Evolutionary conservation across 2,888 invertebrate species (phyloP), one percentile per base, ranked within the genome.

Genomic region (Actias luna): DNA sequence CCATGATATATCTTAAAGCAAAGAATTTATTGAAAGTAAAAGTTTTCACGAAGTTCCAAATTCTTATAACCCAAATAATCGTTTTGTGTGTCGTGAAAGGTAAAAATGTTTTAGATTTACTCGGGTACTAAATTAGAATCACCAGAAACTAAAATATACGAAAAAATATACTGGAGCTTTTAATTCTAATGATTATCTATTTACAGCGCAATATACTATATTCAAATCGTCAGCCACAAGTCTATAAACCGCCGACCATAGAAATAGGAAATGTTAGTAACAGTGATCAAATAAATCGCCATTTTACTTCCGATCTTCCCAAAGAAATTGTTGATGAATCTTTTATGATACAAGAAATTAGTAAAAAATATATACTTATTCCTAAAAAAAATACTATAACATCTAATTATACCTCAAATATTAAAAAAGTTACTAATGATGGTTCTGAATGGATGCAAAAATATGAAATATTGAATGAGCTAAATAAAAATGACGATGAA

Each of bases 341-440:
- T 16, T 64, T 64, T 42, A 66, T 89, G 50, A 74, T 92, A 31
- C 81, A 83, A 67, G 87, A 89, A 82, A 83, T 92, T 25, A 84
- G 84, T 66, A 87, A 91, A 69, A 88, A 87, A 65, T 92, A 83
- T 67, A 91, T 92, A 70, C 77, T 92, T 0, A 92, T 92, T 66
- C 92, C 92, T 10, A 89, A 85, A 76, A 64, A 79, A 52, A 72
- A 69, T 67, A 67, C 74, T 33, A 61, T 66, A 22, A 64, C 69
- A 35, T 73, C 76, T 63, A 70, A 73, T 64, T 69, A 65, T 61
- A 18, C 71, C 35, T 67, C 65, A 33, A 64, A 67, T 57, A 65
- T 64, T 55, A 70, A 68, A 36, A 63, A 50, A 2, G 12, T 31
- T 18, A 58, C 66, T 18, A 71, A 74, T 61, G 78, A 82, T 46